Base-by-base conservation (phyloP, 2,113 vertebrate species). In the Melanocharis versteri region DNA sequence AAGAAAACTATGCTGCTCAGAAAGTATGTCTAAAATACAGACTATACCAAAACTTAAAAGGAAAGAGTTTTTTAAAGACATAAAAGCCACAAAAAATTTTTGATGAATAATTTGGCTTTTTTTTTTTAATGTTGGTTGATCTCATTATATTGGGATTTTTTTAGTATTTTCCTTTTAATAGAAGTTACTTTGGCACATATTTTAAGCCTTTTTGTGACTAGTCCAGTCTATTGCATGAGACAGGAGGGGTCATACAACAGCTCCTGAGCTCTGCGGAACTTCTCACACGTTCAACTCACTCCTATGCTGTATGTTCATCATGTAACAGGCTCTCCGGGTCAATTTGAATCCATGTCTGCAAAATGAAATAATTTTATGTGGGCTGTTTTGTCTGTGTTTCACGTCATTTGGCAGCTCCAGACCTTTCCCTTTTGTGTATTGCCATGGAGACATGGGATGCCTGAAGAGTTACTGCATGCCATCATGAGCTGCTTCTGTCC, bases 231-330 rank as follows among this genome's bases (percentile, higher is more conserved):
- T 60, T 57, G 15, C 23, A 22, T 23, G 62, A n/a, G 23, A 13
- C 37, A 70, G 28, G 13, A 77, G 31, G 11, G 12, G 15, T 47
- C 17, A 28, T 5, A 18, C 7, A 23, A 13, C 3, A 10, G 6
- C 5, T 79, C 8, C 57, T 79, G 80, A 72, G 7, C 24, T 35
- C 7, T 3, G 0, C 7, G 28, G 37, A 51, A 4, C 42, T 88
- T 61, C 26, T 72, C 17, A 61, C 2, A 1, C 0, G 0, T 61
- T 73, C 22, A 69, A 0, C 7, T 79, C 13, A 26, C 24, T 66
- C 13, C 5, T 31, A 2, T 10, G 14, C 21, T 68, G 5, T 26
- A 19, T 30, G 24, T 33, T 26, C 10, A 9, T 14, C 14, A 8
- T 40, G 13, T 26, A 61, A 31, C 9, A 39, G 19, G 5, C 6